phyloP scores from a whole-genome alignment of 2,888 invertebrate genomes.

The Ashinkailepas kermadecensis region DNA sequence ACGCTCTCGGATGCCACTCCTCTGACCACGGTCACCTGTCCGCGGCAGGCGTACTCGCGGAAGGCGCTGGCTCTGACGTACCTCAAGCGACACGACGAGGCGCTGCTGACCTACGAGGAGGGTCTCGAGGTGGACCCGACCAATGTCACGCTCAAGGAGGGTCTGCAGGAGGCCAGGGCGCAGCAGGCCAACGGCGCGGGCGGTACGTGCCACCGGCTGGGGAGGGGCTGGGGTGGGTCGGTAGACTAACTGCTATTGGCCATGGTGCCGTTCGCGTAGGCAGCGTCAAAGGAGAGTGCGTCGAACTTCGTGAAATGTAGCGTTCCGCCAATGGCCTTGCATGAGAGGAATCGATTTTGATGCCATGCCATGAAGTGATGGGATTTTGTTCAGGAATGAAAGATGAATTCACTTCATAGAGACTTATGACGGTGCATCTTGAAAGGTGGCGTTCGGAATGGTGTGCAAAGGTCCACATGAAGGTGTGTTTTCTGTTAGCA shows the following conservation, averaged over 20 bases:
- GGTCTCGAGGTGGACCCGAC: slow-evolving; percentile 64
- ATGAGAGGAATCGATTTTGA: neutral
- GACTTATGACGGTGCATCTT: no score
- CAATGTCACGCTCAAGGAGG: slow-evolving; percentile 61
- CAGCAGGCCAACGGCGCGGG: slow-evolving; percentile 36
- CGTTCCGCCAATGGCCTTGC: neutral
- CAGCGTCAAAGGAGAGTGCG: neutral
- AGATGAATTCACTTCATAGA: no score
- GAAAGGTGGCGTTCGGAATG: no score
- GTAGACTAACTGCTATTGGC: neutral
- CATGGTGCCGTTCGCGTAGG: neutral
- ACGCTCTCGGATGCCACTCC: no score
- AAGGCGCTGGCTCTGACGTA: slow-evolving; percentile 79
- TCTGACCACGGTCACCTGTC: no score
- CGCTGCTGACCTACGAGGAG: slow-evolving; percentile 64
- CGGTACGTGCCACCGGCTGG: neutral
- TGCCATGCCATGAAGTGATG: neutral
- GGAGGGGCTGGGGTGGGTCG: no score
- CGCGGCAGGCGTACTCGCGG: slow-evolving; percentile 60
- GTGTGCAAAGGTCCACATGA: no score
- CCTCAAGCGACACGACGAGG: slow-evolving; percentile 63
- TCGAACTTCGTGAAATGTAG: neutral
- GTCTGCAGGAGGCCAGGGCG: slow-evolving; percentile 54
- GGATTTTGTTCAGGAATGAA: no score
- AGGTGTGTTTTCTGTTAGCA: no score